Conservation (phyloP, 1,140 invertebrate species). For the Bombus superbus region DNA sequence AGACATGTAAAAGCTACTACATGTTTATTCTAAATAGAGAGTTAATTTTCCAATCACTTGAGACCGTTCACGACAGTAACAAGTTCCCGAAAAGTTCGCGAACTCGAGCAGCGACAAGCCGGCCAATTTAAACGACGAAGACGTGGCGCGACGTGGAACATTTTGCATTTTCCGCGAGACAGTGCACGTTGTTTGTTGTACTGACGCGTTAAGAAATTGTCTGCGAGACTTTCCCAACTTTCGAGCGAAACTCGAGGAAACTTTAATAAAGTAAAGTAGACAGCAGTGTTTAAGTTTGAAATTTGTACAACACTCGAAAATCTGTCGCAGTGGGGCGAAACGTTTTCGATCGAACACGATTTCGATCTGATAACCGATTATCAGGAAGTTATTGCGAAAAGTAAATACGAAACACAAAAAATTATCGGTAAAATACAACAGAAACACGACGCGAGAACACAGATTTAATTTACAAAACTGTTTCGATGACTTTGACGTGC, state of each 20-base stretch:
- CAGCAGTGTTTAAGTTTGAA: slow-evolving; percentile 53
- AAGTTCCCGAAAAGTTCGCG: neutral
- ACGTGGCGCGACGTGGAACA: neutral
- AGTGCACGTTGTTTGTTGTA: neutral
- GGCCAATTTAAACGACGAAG: neutral
- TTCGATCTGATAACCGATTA: slow-evolving; percentile 58
- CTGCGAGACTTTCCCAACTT: slow-evolving; percentile 37
- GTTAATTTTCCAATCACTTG: neutral
- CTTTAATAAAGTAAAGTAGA: slow-evolving; percentile 52
- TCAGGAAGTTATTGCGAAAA: slow-evolving; percentile 57
- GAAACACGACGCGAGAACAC: rapidly evolving
- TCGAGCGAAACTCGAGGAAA: slow-evolving; percentile 41
- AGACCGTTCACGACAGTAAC: neutral
- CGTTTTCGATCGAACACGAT: neutral
- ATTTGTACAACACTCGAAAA: slow-evolving; percentile 50
- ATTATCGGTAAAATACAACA: neutral
- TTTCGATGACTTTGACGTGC: neutral
- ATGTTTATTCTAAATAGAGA: neutral
- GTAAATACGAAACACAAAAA: too few relatives aligned
- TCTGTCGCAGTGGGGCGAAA: slow-evolving; percentile 11
- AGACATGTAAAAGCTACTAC: neutral
- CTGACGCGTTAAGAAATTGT: slow-evolving; percentile 53
- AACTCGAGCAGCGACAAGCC: neutral
- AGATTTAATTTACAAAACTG: neutral
- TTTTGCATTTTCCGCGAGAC: slow-evolving; percentile 16